These are phyloP conservation scores for Nephrocerus scutellatus DNA, from an alignment of 2,888 invertebrate genomes.

Conservation along the genomic window DNA sequence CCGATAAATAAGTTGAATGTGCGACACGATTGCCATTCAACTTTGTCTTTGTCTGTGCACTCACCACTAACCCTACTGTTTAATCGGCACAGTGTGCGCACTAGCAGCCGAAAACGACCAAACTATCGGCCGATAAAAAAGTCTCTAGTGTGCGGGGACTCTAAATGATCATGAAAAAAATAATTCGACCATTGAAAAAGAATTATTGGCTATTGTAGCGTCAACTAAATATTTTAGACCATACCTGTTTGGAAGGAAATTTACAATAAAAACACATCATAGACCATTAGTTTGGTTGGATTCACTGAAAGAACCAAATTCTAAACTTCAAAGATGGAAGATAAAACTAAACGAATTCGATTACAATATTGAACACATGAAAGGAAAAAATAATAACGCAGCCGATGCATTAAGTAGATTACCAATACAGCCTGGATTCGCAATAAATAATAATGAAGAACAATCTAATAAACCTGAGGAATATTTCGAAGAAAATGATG, in stretches of 20 bases:
- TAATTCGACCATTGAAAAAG: no score
- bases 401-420: constrained; percentile 27
- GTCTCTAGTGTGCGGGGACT: no score
- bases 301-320: constrained; percentile 38
- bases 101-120: no score
- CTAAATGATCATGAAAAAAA: constrained; percentile 23
- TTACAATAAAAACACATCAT: constrained; percentile 42
- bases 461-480: no score
- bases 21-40: no score
- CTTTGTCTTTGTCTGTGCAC: no score
- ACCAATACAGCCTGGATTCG: neutral
- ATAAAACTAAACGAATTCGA: constrained; percentile 32
- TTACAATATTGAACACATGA: constrained; percentile 27
- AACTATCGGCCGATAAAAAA: no score
- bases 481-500: neutral
- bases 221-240: constrained; percentile 36
- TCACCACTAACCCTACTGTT: no score
- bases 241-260: constrained; percentile 36
- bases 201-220: constrained; percentile 33
- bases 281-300: constrained; percentile 38
- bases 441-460: no score
- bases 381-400: constrained; percentile 20
- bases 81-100: no score
- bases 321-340: constrained; percentile 37
- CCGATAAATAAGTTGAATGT: no score